phyloP scores from a whole-genome alignment of 2,888 invertebrate genomes.

The Lordiphosa fenestrarum region DNA sequence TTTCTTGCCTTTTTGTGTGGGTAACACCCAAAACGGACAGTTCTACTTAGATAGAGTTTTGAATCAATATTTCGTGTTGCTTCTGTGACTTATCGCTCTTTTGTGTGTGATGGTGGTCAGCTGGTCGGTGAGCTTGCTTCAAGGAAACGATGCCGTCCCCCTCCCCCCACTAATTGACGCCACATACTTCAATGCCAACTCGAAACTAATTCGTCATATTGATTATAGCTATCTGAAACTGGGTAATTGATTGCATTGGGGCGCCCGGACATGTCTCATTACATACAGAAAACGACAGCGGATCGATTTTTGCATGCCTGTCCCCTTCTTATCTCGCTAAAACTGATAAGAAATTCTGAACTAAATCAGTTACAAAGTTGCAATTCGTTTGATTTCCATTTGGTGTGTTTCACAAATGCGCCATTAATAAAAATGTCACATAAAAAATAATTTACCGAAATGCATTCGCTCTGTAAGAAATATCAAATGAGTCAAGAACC shows the following conservation, averaged over 20 bases:
- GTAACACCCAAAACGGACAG: too few species aligned
- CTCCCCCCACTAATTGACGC: not conserved
- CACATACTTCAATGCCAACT: too few species aligned
- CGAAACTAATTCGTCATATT: constrained; percentile 23
- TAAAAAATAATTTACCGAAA: constrained; percentile 21
- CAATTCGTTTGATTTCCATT: constrained; percentile 23
- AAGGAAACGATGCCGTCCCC: not conserved
- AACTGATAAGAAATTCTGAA: constrained; percentile 24
- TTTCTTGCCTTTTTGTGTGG: too few species aligned
- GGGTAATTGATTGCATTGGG: constrained; percentile 63
- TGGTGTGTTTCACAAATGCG: constrained; percentile 4
- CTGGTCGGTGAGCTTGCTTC: too few species aligned
- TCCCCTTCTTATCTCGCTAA: constrained; percentile 28
- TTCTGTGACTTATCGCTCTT: too few species aligned
- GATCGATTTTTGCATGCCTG: constrained; percentile 71
- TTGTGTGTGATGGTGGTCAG: too few species aligned
- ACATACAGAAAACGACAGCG: constrained; percentile 52
- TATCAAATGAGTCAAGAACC: constrained; percentile 23
- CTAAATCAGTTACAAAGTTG: constrained; percentile 25
- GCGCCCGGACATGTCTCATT: constrained; percentile 48
- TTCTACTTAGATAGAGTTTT: too few species aligned
- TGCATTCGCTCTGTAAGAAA: constrained; percentile 20
- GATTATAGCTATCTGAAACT: constrained; percentile 55
- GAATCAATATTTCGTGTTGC: too few species aligned
- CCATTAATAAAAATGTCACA: constrained; percentile 25